Evolutionary conservation across 1,140 invertebrate genomes (phyloP), one percentile per base, ranked within the genome.

Genomic region (Magallana ariakensis): DNA sequence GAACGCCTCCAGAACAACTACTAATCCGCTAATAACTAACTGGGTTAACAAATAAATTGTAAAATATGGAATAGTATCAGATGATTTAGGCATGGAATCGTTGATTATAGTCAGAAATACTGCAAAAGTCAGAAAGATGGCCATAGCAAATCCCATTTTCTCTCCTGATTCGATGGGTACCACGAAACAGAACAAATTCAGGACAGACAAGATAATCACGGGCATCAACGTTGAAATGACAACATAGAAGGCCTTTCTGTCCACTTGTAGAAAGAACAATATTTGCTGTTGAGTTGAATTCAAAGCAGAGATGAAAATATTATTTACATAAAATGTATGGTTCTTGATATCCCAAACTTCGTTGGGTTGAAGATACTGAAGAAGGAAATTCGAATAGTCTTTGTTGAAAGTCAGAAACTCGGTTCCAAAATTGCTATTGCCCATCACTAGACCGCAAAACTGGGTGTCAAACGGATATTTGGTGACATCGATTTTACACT

Each of bases 61-160:
- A 26, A 75, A 75, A 33, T 46, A 46, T 46, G 33, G 33, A 46
- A 46, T 46, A 46, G 5, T 5, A 46, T 86, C 84, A 13, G 89
- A 87, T 53, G 84, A 88, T 11, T 85, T 86, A 33, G 89, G 87
- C 56, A 88, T 60, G 4, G 55, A 56, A n/a, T 89, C 87, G n/a
- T 75, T 85, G n/a, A 89, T 85, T 56, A 87, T 66, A 7, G 85
- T 89, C 46, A 89, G 62, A 80, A 87, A 86, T 16, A 89, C 87
- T 0, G 70, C 87, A 13, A 87, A 86, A 9, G 89, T 80, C 16
- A 89, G 84, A 81, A 89, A 87, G 19, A 86, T 86, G 8, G 89
- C 81, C 56, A 89, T 81, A 8, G 60, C 60, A 9, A 89, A 83
- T 1, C 84, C 85, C 26, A 89, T 86, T 53, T 87, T 89, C 15